Evolutionary conservation across 2,113 vertebrate genomes (phyloP).

Genomic region (Hemibagrus wyckioides): DNA sequence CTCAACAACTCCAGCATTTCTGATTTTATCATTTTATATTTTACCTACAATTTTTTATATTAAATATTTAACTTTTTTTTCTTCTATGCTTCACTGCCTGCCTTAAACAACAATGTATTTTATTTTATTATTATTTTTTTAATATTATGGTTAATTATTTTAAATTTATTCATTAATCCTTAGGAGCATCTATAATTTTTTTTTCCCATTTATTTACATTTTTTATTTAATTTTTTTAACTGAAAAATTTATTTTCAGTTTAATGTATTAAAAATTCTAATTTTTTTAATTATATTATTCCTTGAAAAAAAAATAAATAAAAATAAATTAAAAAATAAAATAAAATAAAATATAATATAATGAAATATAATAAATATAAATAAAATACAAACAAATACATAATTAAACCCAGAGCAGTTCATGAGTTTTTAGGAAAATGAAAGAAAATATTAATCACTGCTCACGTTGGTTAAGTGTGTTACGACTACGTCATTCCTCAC

Average conservation of each 20-base stretch:
- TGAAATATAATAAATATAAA: not conserved
- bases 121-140: not conserved
- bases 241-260: not conserved
- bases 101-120: not conserved
- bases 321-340: not conserved
- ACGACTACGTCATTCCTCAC: slow-evolving; percentile 90
- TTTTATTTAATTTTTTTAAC: not conserved
- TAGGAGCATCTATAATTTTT: too few species aligned
- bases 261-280: not conserved
- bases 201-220: not conserved
- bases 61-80: not conserved
- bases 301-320: too few species aligned
- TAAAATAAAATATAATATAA: not conserved
- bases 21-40: not conserved
- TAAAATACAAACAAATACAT: not conserved
- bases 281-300: too few species aligned
- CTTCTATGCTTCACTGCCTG: not conserved
- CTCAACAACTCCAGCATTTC: not conserved
- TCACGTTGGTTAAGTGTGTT: slow-evolving; percentile 93
- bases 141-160: not conserved
- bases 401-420: not conserved
- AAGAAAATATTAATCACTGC: slow-evolving; percentile 52
- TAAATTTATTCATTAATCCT: not conserved
- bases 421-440: too few species aligned
- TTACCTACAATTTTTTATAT: not conserved